A percentile compares a stretch with the other conserved stretches of the same genome.
Evolutionary conservation across 2,797 vertebrate species (phyloP).

Genomic region (Danio albolineatus): DNA sequence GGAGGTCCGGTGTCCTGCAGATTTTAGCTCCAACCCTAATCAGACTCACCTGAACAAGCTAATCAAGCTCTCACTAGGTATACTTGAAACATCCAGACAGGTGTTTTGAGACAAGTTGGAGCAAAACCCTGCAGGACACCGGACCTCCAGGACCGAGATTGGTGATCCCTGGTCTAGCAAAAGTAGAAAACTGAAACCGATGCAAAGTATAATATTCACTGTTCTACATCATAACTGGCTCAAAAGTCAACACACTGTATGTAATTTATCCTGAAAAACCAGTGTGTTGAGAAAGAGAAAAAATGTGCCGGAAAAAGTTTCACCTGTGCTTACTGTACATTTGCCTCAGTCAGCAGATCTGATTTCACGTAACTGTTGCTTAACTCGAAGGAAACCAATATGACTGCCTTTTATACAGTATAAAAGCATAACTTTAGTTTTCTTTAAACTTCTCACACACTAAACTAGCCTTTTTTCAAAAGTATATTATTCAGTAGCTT

Average conservation of each 20-base stretch:
- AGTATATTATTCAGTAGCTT: too few relatives aligned
- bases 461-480: too few relatives aligned
- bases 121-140: too few relatives aligned
- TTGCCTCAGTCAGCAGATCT: background rate
- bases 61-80: too few relatives aligned
- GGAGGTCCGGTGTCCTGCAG: too few relatives aligned
- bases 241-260: background rate
- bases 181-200: background rate
- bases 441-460: background rate
- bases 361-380: background rate
- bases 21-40: too few relatives aligned
- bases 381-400: background rate
- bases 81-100: too few relatives aligned
- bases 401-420: background rate
- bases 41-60: too few relatives aligned
- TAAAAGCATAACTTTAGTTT: background rate
- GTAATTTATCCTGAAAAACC: background rate
- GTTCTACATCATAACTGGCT: background rate
- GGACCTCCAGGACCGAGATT: too few relatives aligned
- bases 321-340: background rate
- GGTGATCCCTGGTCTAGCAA: too few relatives aligned
- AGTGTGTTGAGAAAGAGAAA: background rate
- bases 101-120: too few relatives aligned
- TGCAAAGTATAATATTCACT: background rate
- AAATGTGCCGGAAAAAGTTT: background rate